A percentile compares a stretch with the other conserved stretches of the same genome.
Conservation (phyloP, 2,888 invertebrate species). For the Branchellion lobata region DNA sequence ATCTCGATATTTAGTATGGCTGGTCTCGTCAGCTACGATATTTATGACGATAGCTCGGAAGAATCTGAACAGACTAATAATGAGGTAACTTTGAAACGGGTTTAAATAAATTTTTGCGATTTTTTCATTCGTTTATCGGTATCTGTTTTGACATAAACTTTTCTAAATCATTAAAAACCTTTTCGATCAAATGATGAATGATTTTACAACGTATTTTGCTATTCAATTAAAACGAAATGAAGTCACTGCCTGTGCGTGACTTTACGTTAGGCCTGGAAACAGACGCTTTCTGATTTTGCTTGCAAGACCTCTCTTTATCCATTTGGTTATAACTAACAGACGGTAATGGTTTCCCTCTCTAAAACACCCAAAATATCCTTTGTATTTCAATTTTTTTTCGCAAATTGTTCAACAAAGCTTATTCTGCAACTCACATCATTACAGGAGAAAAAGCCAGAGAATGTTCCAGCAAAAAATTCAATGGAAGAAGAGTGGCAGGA, state of each 20-base stretch:
- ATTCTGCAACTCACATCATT: no score
- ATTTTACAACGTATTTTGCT: constrained; percentile 43
- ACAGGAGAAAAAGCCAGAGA: no score
- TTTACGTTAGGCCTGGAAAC: background rate
- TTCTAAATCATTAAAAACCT: background rate
- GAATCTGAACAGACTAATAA: background rate
- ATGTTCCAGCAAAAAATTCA: constrained; percentile 19
- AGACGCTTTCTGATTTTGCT: background rate
- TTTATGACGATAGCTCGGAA: constrained; percentile 1
- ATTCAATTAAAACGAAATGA: constrained; percentile 31
- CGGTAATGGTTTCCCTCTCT: background rate
- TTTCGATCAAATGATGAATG: background rate
- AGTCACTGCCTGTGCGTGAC: constrained; percentile 5
- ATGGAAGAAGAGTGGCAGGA: constrained; percentile 35
- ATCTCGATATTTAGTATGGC: background rate
- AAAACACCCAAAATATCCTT: no score
- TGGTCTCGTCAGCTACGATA: constrained; percentile 3
- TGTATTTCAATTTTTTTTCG: constrained; percentile 4
- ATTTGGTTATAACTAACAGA: background rate
- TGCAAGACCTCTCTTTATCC: background rate
- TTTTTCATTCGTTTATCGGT: background rate
- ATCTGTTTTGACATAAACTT: background rate
- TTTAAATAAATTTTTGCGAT: background rate
- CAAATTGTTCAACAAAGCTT: no score
- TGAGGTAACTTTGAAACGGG: background rate